Conservation (phyloP, 2,888 invertebrate genomes). For the Caenorhabditis parvicauda region DNA sequence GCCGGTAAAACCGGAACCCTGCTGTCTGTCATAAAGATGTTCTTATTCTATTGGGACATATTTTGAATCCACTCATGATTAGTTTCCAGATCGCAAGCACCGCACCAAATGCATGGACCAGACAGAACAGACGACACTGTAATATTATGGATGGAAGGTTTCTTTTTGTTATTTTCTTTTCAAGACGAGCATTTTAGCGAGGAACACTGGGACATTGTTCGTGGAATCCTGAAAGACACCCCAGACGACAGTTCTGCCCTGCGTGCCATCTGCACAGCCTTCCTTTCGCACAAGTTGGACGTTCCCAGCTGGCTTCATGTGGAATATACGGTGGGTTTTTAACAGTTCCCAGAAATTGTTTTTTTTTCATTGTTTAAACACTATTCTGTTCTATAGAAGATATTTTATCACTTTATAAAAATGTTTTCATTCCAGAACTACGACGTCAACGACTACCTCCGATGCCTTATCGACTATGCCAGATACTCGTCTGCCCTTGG, state of each 20-base stretch:
- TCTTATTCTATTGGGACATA: too few species aligned
- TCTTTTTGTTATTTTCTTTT: neutral
- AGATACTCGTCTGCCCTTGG: constrained; percentile 31
- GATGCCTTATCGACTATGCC: constrained; percentile 45
- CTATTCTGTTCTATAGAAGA: too few species aligned
- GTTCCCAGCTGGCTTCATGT: constrained; percentile 33
- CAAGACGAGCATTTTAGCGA: constrained; percentile 6
- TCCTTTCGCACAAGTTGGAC: constrained; percentile 17
- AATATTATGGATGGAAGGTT: constrained; percentile 5
- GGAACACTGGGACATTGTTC: constrained; percentile 32
- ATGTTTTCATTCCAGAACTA: constrained; percentile 39
- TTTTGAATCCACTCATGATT: too few species aligned
- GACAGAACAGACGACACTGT: constrained; percentile 24
- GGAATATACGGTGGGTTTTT: constrained; percentile 16
- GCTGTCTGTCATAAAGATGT: too few species aligned
- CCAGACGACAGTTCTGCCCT: constrained; percentile 27
- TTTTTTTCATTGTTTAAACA: too few species aligned
- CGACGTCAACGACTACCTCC: constrained; percentile 42
- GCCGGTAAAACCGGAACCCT: too few species aligned
- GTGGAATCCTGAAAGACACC: constrained; percentile 20
- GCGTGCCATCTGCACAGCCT: constrained; percentile 23
- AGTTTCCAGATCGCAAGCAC: too few species aligned
- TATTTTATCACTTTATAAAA: too few species aligned
- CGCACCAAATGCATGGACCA: constrained; percentile 25
- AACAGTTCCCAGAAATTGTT: too few species aligned